These are phyloP conservation scores for Aphidius ervi DNA, from an alignment of 1,140 invertebrate species.

Conservation along the genomic window DNA sequence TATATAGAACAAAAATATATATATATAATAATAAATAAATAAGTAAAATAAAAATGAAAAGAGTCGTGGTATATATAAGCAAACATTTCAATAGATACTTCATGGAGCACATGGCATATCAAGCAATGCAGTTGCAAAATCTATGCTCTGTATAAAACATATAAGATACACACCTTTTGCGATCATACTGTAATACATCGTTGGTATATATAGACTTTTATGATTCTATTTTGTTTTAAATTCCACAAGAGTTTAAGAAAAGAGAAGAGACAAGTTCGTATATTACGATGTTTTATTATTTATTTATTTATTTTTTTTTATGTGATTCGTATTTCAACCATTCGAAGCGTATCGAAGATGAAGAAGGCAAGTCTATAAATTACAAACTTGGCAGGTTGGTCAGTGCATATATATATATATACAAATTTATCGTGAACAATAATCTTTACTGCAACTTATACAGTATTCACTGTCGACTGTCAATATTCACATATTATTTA, in stretches of 20 bases:
- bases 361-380: slow-evolving; percentile 23
- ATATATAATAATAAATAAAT: background rate
- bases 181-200: no score
- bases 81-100: no score
- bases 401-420: slow-evolving; percentile 13
- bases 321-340: slow-evolving; percentile 22
- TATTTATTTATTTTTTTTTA: background rate
- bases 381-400: slow-evolving; percentile 25
- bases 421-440: slow-evolving; percentile 26
- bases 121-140: no score
- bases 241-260: background rate
- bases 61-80: background rate
- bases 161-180: no score
- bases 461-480: slow-evolving; percentile 5
- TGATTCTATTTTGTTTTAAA: slow-evolving; percentile 10
- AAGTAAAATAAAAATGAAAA: background rate
- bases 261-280: slow-evolving; percentile 7
- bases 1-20: no score
- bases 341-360: slow-evolving; percentile 24
- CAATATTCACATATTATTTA: slow-evolving; percentile 15
- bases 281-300: background rate
- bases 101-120: no score
- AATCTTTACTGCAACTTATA: slow-evolving; percentile 25
- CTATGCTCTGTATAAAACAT: no score
- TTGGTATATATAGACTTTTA: background rate